Conservation (phyloP, 2,888 invertebrate genomes). For the Alcis repandata region DNA sequence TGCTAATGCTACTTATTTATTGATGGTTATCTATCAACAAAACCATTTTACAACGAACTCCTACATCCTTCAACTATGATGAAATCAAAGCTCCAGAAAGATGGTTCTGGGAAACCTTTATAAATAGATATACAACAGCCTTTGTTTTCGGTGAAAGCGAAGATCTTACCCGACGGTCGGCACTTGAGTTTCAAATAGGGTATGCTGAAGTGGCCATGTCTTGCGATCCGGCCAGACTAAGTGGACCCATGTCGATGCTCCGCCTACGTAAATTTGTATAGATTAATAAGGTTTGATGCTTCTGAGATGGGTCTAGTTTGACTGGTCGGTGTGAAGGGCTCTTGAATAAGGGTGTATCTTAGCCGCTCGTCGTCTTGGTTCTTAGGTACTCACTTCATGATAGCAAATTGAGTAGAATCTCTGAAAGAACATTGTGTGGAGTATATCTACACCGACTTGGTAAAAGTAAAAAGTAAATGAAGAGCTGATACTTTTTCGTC, state of each 20-base stretch:
- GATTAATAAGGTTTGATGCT: slow-evolving; percentile 55
- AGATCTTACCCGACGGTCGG: slow-evolving; percentile 56
- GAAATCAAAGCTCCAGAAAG: background rate
- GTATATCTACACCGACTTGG: background rate
- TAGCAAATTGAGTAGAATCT: slow-evolving; percentile 15
- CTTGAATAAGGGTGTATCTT: slow-evolving; percentile 67
- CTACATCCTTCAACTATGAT: background rate
- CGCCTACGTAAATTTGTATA: slow-evolving; percentile 64
- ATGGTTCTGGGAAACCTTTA: slow-evolving; percentile 19
- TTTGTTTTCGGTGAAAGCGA: slow-evolving; percentile 48
- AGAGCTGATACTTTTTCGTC: background rate
- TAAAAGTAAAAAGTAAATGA: background rate
- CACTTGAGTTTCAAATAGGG: slow-evolving; percentile 73
- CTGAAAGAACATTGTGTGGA: background rate
- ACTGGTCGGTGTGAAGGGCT: slow-evolving; percentile 63
- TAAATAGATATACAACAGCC: slow-evolving; percentile 50
- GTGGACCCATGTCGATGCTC: slow-evolving; percentile 57
- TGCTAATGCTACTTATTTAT: slow-evolving; percentile 78
- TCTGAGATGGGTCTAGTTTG: slow-evolving; percentile 56
- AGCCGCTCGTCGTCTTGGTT: slow-evolving; percentile 53
- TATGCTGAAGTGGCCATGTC: slow-evolving; percentile 77
- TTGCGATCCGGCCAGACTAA: slow-evolving; percentile 63
- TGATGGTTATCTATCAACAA: slow-evolving; percentile 73
- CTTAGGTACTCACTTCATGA: slow-evolving; percentile 24
- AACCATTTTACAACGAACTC: slow-evolving; percentile 45